A percentile compares a stretch with the other conserved stretches of the same genome.
Evolutionary conservation across 2,797 vertebrate species (phyloP).

Genomic region (Galago senegalensis): DNA sequence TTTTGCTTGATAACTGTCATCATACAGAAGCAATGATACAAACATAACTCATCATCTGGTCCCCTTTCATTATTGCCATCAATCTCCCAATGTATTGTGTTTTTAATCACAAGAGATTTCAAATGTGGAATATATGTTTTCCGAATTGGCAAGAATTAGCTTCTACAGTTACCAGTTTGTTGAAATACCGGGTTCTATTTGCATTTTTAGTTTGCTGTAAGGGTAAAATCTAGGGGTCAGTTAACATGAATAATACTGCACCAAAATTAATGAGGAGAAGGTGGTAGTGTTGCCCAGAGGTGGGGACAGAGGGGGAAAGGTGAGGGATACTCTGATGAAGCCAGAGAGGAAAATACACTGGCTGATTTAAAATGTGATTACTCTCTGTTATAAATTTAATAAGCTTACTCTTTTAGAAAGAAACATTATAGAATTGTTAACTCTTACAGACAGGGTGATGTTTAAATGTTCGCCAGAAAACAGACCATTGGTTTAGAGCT

Average conservation of each 20-base stretch:
- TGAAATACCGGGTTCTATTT: background rate
- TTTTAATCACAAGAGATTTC: background rate
- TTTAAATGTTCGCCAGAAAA: constrained; percentile 51
- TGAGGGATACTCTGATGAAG: background rate
- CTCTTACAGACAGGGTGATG: constrained; percentile 17
- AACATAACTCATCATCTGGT: background rate
- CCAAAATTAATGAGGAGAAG: background rate
- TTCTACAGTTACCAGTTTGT: background rate
- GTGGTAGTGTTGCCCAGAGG: background rate
- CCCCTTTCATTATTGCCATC: background rate
- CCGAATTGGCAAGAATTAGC: background rate
- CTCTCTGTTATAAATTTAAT: constrained; percentile 15
- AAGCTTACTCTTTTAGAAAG: background rate
- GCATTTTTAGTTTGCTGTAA: background rate
- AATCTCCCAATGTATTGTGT: background rate
- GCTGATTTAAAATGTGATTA: background rate
- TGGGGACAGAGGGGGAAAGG: too few relatives aligned
- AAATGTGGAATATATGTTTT: background rate
- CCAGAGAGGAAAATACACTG: background rate
- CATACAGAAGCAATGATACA: background rate
- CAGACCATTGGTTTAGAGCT: constrained; percentile 12
- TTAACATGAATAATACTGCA: background rate
- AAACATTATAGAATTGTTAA: constrained; percentile 62
- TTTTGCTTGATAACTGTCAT: constrained; percentile 15
- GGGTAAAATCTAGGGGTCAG: background rate